Conservation (phyloP, 2,113 vertebrate species). For the Cyanoramphus novaezelandiae region DNA sequence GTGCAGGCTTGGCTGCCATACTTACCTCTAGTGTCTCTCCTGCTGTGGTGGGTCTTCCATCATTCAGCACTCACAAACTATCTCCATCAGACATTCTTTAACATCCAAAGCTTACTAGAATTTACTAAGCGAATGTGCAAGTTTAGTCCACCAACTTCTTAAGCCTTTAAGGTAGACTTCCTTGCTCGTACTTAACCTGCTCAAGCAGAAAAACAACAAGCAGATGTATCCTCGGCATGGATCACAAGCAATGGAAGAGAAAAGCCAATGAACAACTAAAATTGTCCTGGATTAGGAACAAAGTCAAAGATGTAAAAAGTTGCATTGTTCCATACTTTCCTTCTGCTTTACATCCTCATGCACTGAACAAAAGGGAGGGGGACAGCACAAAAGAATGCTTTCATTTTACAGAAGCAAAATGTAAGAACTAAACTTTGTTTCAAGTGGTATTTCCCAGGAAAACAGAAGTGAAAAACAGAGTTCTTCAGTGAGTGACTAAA, state of each 20-base stretch:
- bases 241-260: rapidly evolving
- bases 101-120: not conserved
- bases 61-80: not conserved
- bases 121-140: not conserved
- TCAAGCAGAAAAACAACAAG: not conserved
- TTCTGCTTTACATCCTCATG: not conserved
- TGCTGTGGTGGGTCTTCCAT: not conserved
- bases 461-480: not conserved
- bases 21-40: not conserved
- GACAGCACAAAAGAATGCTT: not conserved
- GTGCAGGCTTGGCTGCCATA: not conserved
- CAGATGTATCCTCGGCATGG: not conserved
- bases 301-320: not conserved
- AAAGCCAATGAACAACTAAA: not conserved
- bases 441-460: not conserved
- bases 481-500: not conserved
- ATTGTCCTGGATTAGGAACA: not conserved
- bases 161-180: not conserved
- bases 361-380: not conserved
- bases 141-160: not conserved
- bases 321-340: not conserved
- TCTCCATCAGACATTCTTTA: not conserved
- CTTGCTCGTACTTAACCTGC: not conserved
- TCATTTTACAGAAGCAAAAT: not conserved
- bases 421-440: not conserved